Evolutionary conservation across 2,888 invertebrate species (phyloP).

Genomic region (Andrena dorsata): DNA sequence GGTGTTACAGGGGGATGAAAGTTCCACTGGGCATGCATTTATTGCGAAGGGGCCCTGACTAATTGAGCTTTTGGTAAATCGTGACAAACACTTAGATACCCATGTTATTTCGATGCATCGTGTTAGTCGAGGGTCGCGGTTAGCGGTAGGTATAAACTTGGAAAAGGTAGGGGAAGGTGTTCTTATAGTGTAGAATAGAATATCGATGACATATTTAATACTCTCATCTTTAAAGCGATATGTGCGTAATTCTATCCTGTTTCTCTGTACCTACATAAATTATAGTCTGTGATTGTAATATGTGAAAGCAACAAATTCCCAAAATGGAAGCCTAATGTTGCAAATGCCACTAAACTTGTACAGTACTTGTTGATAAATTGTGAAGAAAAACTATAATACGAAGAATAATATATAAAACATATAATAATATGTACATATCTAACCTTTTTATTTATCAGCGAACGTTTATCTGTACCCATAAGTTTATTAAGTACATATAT

Average conservation of each 20-base stretch:
- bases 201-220: background rate
- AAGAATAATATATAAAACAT: too few relatives aligned
- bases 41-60: background rate
- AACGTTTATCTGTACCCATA: too few relatives aligned
- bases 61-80: conserved; percentile 38
- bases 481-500: too few relatives aligned
- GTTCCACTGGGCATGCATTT: background rate
- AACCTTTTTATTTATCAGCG: background rate
- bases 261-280: background rate
- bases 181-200: background rate
- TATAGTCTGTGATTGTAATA: background rate
- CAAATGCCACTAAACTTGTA: background rate
- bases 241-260: background rate
- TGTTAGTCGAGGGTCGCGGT: background rate
- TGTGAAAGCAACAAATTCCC: background rate
- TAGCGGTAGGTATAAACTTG: background rate
- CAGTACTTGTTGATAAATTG: background rate
- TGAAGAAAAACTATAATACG: too few relatives aligned
- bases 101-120: conserved; percentile 7
- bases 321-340: background rate
- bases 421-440: background rate
- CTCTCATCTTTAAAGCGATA: background rate
- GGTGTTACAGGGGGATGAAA: background rate
- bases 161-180: background rate
- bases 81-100: conserved; percentile 21